These are phyloP conservation scores for Thumatha senex DNA, from an alignment of 2,888 invertebrate genomes.

Conservation along the genomic window DNA sequence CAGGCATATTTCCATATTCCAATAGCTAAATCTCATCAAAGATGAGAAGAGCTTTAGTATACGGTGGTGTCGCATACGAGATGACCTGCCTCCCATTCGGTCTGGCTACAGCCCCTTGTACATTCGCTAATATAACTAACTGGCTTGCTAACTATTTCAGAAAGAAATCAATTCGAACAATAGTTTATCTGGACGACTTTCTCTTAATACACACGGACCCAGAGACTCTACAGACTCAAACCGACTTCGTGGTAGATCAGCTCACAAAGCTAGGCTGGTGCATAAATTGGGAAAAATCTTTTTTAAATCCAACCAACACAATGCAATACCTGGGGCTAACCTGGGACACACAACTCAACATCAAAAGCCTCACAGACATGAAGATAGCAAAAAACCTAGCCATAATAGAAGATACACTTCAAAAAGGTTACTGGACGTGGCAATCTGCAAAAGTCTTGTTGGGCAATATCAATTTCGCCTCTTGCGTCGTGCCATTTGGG, in stretches of 20 bases:
- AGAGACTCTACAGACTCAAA: background rate
- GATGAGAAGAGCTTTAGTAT: background rate
- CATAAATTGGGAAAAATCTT: too few relatives aligned
- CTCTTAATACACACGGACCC: conserved; percentile 8
- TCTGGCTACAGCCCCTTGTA: too few relatives aligned
- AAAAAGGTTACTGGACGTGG: background rate
- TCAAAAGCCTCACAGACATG: background rate
- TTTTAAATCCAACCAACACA: background rate
- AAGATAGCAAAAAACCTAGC: background rate
- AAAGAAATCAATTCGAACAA: background rate
- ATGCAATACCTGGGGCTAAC: background rate
- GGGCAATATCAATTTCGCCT: conserved; percentile 3
- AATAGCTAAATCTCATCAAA: too few relatives aligned
- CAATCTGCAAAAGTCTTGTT: background rate
- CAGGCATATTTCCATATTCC: too few relatives aligned
- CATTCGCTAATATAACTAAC: too few relatives aligned
- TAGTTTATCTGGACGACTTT: conserved; percentile 11
- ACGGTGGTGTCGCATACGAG: background rate
- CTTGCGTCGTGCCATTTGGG: background rate
- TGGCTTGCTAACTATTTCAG: conserved; percentile 11
- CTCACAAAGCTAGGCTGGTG: too few relatives aligned
- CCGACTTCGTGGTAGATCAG: too few relatives aligned
- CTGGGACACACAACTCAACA: background rate
- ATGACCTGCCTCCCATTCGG: conserved; percentile 14
- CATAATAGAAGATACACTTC: background rate